phyloP scores from a whole-genome alignment of 2,113 vertebrate genomes.

The Dipodomys stephensi region DNA sequence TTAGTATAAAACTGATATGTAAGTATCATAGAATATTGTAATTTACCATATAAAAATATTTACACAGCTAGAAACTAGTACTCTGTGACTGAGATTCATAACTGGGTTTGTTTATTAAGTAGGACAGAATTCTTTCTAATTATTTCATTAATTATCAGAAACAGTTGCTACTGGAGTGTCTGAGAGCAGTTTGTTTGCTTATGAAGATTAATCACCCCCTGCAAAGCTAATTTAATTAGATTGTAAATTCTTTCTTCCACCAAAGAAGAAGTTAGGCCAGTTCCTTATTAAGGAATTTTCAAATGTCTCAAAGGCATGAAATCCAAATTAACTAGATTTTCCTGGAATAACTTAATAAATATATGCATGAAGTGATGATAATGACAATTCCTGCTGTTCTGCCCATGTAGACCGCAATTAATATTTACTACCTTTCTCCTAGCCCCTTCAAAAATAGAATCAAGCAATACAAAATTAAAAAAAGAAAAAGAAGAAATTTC shows the following conservation, averaged over 20 bases:
- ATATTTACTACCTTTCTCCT: background rate
- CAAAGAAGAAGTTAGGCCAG: slow-evolving; percentile 64
- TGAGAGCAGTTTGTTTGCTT: slow-evolving; percentile 80
- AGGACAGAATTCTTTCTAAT: slow-evolving; percentile 72
- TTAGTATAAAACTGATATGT: background rate
- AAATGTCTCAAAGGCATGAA: slow-evolving; percentile 50
- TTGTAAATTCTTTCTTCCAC: slow-evolving; percentile 66
- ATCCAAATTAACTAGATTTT: slow-evolving; percentile 59
- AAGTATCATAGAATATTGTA: slow-evolving; percentile 23
- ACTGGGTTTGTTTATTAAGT: slow-evolving; percentile 60
- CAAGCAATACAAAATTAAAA: slow-evolving; percentile 14
- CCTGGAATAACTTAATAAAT: slow-evolving; percentile 56
- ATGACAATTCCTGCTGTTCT: slow-evolving; percentile 45
- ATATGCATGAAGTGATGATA: slow-evolving; percentile 46
- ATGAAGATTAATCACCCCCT: slow-evolving; percentile 81
- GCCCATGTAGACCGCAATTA: slow-evolving; percentile 18
- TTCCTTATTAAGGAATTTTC: slow-evolving; percentile 59
- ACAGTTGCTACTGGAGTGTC: slow-evolving; percentile 74
- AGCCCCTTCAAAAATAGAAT: slow-evolving; percentile 31
- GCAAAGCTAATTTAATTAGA: slow-evolving; percentile 79
- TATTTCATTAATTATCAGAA: slow-evolving; percentile 77
- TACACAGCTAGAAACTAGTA: slow-evolving; percentile 46
- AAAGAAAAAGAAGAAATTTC: background rate
- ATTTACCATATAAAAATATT: slow-evolving; percentile 51
- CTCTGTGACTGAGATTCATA: slow-evolving; percentile 22